These are phyloP conservation scores for Xestia rhomboidea DNA, from an alignment of 2,888 invertebrate genomes.

Conservation along the genomic window DNA sequence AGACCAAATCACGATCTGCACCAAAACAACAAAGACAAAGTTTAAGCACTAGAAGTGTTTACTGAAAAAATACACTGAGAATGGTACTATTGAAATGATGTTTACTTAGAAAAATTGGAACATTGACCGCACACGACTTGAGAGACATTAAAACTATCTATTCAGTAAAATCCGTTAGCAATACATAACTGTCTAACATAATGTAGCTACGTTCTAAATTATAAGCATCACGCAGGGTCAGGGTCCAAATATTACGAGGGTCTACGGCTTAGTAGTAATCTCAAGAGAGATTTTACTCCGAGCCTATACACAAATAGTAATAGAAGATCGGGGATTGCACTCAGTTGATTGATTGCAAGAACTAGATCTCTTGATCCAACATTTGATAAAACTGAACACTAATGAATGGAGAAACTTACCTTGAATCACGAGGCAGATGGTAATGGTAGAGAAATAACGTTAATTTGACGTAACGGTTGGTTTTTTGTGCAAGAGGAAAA, in stretches of 20 bases:
- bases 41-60: background rate
- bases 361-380: background rate
- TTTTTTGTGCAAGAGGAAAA: constrained; percentile 20
- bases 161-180: constrained; percentile 31
- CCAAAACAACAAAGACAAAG: background rate
- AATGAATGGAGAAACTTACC: background rate
- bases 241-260: background rate
- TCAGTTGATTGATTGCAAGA: background rate
- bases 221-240: background rate
- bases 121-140: constrained; percentile 28
- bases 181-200: constrained; percentile 15
- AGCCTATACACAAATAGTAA: background rate
- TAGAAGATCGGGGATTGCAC: background rate
- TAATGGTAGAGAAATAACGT: background rate
- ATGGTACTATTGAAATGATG: background rate
- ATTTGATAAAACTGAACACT: background rate
- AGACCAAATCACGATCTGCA: too few species aligned
- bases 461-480: background rate
- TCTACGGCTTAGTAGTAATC: background rate
- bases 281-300: background rate
- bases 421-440: background rate
- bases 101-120: constrained; percentile 14
- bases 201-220: constrained; percentile 7
- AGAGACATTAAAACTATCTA: background rate
- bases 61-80: constrained; percentile 1